Base-by-base conservation (phyloP, 2,797 vertebrate species). In the Moxostoma hubbsi region DNA sequence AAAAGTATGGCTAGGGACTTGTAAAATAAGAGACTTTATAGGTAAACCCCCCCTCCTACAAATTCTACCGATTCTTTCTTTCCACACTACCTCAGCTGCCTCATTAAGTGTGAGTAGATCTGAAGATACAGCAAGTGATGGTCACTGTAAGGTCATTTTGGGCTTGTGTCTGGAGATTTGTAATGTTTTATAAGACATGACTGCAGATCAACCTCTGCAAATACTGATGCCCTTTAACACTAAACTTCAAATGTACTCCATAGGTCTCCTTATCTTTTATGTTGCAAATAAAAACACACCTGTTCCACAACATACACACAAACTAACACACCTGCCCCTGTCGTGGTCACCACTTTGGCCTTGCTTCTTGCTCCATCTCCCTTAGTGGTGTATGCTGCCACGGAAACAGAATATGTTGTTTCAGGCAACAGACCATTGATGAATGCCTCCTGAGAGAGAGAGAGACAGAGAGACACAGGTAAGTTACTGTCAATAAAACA, bases 351-450 rank as follows among this genome's bases (percentile, higher is more conserved):
- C 73, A 96, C 89, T 85, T 94, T 97, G 46, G 96, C 94, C 79
- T 97, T 98, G 93, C 97, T 98, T 83, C 94, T 95, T 68, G 97
- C 97, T 70, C 98, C 98, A 7, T 98, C 96, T 5, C 97, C 98
- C 79, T 97, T 98, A 77, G 96, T 96, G 82, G 96, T 98, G 59
- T 98, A 98, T 0, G 97, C 97, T 13, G 96, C 96, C 0, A 99
- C 94, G 0, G 96, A 97, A 79, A 99, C 82, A 0, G 96, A 98
- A 90, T 99, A 99, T 80, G 94, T 96, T 2, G 96, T 99, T 90
- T 99, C 97, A 0, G 98, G 94, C 50, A 96, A 93, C 79, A 99
- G 94, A 73, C 96, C 93, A 3, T 93, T 93, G 80, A 99, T 93
- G 67, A 94, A 84, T 6, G 95, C 92, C 86, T 98, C 97, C 98